Percentiles rank a stretch among this genome's conserved stretches.
phyloP scores from a whole-genome alignment of 2,888 invertebrate species.

The Nomada hirtipes region DNA sequence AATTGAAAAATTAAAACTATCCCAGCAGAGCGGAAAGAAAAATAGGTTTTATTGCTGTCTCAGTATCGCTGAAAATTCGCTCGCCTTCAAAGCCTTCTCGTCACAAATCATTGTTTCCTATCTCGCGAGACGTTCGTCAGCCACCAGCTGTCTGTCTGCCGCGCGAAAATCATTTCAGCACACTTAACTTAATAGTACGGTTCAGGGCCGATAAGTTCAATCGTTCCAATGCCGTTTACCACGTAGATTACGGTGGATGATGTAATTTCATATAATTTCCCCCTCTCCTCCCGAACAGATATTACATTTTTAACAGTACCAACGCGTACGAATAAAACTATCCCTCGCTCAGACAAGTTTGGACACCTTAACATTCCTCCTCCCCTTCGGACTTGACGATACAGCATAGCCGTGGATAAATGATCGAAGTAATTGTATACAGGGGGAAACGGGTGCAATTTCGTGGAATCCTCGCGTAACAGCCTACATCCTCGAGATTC shows the following conservation, averaged over 20 bases:
- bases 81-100: background rate
- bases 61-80: too few species aligned
- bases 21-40: too few species aligned
- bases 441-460: slow-evolving; percentile 3
- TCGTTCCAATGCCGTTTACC: slow-evolving; percentile 1
- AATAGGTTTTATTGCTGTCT: too few species aligned
- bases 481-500: slow-evolving; percentile 9
- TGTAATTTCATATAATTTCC: slow-evolving; percentile 47
- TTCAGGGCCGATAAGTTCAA: slow-evolving; percentile 11
- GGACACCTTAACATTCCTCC: background rate
- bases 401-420: background rate
- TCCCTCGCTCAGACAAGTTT: background rate
- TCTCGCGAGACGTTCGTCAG: background rate
- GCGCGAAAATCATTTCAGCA: slow-evolving; percentile 9
- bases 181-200: slow-evolving; percentile 4
- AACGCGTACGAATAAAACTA: slow-evolving; percentile 20
- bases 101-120: background rate
- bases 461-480: slow-evolving; percentile 6
- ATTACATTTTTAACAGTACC: background rate
- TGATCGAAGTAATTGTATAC: background rate
- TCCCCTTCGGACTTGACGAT: background rate
- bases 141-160: background rate
- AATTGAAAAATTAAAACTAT: too few species aligned
- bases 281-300: background rate
- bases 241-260: slow-evolving; percentile 28